These are phyloP conservation scores for Thereva nobilitata DNA, from an alignment of 2,888 invertebrate species.

Conservation along the genomic window DNA sequence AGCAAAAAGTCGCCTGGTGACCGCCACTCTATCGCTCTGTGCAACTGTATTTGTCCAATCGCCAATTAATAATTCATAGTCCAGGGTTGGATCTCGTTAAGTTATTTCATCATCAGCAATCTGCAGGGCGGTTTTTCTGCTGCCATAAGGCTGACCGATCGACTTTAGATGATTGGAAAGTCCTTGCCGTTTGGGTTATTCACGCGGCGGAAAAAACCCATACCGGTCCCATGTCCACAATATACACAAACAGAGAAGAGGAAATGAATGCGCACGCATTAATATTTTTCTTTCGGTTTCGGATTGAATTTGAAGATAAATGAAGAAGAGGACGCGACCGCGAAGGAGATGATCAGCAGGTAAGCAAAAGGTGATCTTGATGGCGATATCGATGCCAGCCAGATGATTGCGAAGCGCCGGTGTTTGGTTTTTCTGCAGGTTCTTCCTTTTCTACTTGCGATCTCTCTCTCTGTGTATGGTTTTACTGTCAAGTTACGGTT, in stretches of 20 bases:
- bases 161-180: slow-evolving; percentile 23
- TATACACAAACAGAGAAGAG: background rate
- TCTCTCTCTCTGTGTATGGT: background rate
- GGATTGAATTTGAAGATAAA: slow-evolving; percentile 31
- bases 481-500: slow-evolving; percentile 28
- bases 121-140: slow-evolving; percentile 16
- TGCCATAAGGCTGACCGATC: slow-evolving; percentile 26
- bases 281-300: slow-evolving; percentile 27
- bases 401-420: slow-evolving; percentile 34
- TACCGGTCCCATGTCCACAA: background rate
- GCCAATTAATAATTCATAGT: slow-evolving; percentile 35
- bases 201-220: slow-evolving; percentile 9
- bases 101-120: slow-evolving; percentile 34
- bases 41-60: slow-evolving; percentile 26
- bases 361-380: slow-evolving; percentile 26
- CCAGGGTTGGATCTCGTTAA: slow-evolving; percentile 34
- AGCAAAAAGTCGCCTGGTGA: slow-evolving; percentile 13
- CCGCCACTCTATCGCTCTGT: background rate
- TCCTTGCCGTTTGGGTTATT: slow-evolving; percentile 1
- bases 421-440: slow-evolving; percentile 21
- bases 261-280: slow-evolving; percentile 34
- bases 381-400: slow-evolving; percentile 33
- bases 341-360: slow-evolving; percentile 21
- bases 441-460: slow-evolving; percentile 10
- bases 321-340: slow-evolving; percentile 16